Evolutionary conservation across 2,888 invertebrate genomes (phyloP).

Genomic region (Pogonocherus hispidulus): DNA sequence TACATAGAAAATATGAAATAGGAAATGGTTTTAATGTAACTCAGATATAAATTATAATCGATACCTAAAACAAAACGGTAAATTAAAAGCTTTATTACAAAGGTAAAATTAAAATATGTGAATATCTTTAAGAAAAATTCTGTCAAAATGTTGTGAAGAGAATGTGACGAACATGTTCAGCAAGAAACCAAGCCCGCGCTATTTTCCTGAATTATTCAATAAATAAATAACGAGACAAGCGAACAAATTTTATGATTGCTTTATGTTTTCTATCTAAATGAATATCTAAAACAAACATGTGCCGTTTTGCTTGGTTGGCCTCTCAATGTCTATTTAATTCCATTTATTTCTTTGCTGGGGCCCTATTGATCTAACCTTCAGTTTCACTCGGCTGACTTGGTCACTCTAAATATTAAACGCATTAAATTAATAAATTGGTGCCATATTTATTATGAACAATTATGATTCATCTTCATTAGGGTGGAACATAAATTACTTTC

Average conservation of each 20-base stretch:
- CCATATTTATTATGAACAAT: neutral
- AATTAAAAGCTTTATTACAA: too few species aligned
- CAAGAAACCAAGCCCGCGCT: neutral
- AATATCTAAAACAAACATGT: conserved; percentile 18
- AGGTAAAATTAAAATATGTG: too few species aligned
- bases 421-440: neutral
- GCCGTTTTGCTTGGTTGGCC: conserved; percentile 18
- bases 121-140: too few species aligned
- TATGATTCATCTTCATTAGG: neutral
- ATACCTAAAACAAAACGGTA: too few species aligned
- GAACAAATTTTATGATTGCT: conserved; percentile 12
- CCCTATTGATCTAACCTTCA: conserved; percentile 39
- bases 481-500: neutral
- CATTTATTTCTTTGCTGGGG: conserved; percentile 25
- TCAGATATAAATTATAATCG: too few species aligned
- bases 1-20: too few species aligned
- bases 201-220: neutral
- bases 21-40: too few species aligned
- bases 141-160: too few species aligned
- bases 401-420: conserved; percentile 32
- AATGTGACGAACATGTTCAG: neutral
- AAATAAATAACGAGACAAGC: neutral
- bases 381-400: conserved; percentile 30
- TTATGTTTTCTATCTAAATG: conserved; percentile 12
- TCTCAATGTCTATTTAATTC: conserved; percentile 20